phyloP scores from a whole-genome alignment of 23 tunicate species.

The Phallusia fumigata region DNA sequence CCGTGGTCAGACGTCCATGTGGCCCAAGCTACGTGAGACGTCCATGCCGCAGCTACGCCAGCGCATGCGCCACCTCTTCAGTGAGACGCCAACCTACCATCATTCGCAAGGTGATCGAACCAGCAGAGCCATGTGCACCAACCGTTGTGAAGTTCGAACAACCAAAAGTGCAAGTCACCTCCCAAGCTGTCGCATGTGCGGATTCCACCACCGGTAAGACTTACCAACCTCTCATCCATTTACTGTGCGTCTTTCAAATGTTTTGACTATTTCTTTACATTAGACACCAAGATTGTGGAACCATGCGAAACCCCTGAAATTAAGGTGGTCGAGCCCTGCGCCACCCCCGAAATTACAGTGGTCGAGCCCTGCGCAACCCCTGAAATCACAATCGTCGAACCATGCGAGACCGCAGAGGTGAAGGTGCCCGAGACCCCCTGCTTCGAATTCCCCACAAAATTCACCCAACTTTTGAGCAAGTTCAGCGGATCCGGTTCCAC shows the following conservation, averaged over 20 bases:
- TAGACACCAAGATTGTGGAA: no score
- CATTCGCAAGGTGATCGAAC: not conserved
- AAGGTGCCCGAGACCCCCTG: not conserved
- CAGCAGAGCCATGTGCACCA: constrained; percentile 7
- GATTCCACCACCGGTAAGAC: not conserved
- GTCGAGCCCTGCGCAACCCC: not conserved
- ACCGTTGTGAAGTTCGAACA: not conserved
- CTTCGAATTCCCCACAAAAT: not conserved
- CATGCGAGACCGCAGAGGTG: not conserved
- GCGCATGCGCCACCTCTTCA: not conserved
- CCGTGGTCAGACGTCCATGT: not conserved
- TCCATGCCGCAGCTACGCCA: not conserved
- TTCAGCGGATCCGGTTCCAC: not conserved
- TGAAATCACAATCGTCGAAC: not conserved
- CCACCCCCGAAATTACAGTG: not conserved
- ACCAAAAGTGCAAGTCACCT: not conserved
- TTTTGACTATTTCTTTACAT: no score
- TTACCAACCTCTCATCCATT: no score
- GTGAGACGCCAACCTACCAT: not conserved
- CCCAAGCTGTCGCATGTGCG: not conserved
- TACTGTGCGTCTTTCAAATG: no score
- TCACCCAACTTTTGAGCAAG: not conserved
- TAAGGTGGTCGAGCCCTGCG: not conserved
- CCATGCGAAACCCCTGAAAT: no score
- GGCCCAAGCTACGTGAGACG: not conserved